Evolutionary conservation across 2,113 vertebrate genomes (phyloP).

Genomic region (Melanerpes formicivorus): DNA sequence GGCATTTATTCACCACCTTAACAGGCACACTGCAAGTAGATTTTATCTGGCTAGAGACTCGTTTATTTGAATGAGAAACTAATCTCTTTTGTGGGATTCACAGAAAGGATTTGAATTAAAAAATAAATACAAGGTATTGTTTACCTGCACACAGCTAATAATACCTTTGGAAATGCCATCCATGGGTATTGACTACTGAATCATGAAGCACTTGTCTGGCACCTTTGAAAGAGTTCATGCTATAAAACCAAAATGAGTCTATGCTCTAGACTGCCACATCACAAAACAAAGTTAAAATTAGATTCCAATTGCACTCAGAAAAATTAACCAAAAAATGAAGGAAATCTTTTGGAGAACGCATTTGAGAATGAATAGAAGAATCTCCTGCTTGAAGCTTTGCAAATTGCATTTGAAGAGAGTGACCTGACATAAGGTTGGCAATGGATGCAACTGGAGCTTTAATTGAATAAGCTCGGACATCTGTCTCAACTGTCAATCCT

Average conservation of each 20-base stretch:
- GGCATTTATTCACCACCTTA: slow-evolving; percentile 50
- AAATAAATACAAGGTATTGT: slow-evolving; percentile 62
- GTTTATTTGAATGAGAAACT: slow-evolving; percentile 65
- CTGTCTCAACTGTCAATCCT: slow-evolving; percentile 53
- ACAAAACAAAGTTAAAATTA: slow-evolving; percentile 12
- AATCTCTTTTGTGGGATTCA: slow-evolving; percentile 54
- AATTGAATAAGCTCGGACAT: slow-evolving; percentile 64
- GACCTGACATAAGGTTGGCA: slow-evolving; percentile 60
- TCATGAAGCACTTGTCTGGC: slow-evolving; percentile 14
- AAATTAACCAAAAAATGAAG: background rate
- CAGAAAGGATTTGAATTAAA: slow-evolving; percentile 38
- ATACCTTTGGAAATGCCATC: slow-evolving; percentile 37
- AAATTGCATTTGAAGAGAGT: slow-evolving; percentile 44
- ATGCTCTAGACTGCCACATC: background rate
- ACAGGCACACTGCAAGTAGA: slow-evolving; percentile 45
- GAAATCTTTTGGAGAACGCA: background rate
- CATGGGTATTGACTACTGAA: slow-evolving; percentile 24
- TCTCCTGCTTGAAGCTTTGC: slow-evolving; percentile 3
- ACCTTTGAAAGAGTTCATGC: background rate
- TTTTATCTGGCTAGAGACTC: slow-evolving; percentile 48
- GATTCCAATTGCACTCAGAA: background rate
- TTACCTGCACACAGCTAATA: slow-evolving; percentile 50
- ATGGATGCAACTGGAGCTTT: slow-evolving; percentile 38
- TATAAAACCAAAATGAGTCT: slow-evolving; percentile 7
- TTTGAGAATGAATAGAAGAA: background rate